A percentile compares a stretch with the other conserved stretches of the same genome.
Evolutionary conservation across 2,888 invertebrate genomes (phyloP).

Genomic region (Anoplius nigerrimus): DNA sequence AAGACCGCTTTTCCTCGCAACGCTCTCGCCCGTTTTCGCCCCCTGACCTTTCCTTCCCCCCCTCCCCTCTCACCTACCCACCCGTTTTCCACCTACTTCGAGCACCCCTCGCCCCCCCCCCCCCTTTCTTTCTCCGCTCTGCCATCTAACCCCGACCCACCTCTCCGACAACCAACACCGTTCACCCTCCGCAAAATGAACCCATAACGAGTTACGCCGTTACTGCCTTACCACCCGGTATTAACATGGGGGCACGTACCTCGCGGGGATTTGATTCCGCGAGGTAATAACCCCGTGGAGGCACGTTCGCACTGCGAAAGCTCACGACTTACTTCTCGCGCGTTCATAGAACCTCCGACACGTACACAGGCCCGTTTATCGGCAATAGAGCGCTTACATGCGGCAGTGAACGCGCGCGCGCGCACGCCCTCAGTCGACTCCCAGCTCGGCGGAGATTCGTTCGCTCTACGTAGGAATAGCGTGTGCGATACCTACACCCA

Average conservation of each 20-base stretch:
- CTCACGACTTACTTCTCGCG: conserved; percentile 50
- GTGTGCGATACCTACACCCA: neutral
- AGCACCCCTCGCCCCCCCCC: neutral
- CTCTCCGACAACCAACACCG: neutral
- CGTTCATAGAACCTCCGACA: conserved; percentile 27
- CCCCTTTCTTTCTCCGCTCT: neutral
- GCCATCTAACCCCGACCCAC: conserved; percentile 9
- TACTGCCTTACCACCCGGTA: conserved; percentile 45
- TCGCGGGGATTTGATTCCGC: conserved; percentile 63
- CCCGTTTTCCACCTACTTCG: neutral
- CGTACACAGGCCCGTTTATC: conserved; percentile 8
- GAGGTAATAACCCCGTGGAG: conserved; percentile 61
- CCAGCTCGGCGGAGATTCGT: neutral
- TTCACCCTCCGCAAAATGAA: conserved; percentile 42
- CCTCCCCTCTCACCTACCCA: neutral
- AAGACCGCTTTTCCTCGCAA: neutral
- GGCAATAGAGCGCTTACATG: neutral
- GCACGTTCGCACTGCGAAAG: conserved; percentile 59
- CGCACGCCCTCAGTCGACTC: too few relatives aligned
- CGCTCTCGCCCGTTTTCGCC: neutral
- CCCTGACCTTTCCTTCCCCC: conserved; percentile 1
- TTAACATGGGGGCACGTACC: conserved; percentile 62
- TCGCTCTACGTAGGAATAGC: neutral
- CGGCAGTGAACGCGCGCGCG: neutral
- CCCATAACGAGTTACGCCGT: conserved; percentile 51